Evolutionary conservation across 1,140 invertebrate genomes (phyloP).

Genomic region (Nylanderia fulva): DNA sequence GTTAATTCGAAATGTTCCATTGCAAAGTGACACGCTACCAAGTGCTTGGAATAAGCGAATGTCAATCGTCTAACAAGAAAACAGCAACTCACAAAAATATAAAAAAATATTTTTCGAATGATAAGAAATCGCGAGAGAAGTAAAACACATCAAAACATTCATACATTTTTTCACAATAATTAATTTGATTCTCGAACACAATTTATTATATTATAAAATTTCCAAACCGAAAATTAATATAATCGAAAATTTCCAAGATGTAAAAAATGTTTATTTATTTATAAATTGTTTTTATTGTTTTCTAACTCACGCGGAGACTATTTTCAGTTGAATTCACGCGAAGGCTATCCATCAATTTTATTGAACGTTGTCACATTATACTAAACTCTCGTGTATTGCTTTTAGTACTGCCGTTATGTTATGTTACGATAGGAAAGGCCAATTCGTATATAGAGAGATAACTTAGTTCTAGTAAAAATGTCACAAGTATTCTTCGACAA

Average conservation of each 20-base stretch:
- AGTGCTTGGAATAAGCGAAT: background rate
- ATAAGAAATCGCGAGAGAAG: background rate
- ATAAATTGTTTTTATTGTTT: no score
- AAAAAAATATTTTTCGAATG: background rate
- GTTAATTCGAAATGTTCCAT: background rate
- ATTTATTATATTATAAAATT: background rate
- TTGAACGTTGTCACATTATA: background rate
- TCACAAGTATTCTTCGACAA: constrained; percentile 29
- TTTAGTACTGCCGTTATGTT: background rate
- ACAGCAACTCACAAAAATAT: background rate
- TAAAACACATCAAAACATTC: background rate
- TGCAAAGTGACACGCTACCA: background rate
- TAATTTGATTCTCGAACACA: background rate
- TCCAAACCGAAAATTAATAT: no score
- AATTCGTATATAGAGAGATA: background rate
- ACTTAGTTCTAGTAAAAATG: constrained; percentile 20
- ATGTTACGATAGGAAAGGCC: background rate
- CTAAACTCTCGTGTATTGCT: background rate
- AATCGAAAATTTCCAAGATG: background rate
- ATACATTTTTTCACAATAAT: background rate
- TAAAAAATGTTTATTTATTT: no score
- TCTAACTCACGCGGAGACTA: no score
- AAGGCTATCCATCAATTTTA: background rate
- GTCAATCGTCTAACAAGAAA: background rate
- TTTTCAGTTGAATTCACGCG: no score